Percentiles rank a stretch among this genome's conserved stretches.
phyloP scores from a whole-genome alignment of 2,113 vertebrate genomes.

The Nannobrachium achirus region DNA sequence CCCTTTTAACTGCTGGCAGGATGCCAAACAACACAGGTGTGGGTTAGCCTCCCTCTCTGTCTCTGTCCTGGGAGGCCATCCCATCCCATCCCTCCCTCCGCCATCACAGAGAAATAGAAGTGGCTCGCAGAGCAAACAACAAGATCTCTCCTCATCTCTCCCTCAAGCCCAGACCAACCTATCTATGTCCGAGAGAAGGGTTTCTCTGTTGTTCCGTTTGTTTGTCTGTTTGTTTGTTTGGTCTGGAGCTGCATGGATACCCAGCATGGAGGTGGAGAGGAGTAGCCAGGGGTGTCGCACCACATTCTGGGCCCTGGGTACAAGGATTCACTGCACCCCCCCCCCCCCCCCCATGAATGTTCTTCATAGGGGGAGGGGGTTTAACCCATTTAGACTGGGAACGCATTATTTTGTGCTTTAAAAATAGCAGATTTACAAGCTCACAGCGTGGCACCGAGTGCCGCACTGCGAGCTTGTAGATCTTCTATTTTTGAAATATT shows the following conservation, averaged over 20 bases:
- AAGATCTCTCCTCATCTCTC: slow-evolving; percentile 68
- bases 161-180: slow-evolving; percentile 63
- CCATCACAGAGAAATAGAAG: slow-evolving; percentile 76
- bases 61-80: slow-evolving; percentile 66
- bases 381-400: too few relatives aligned
- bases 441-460: too few relatives aligned
- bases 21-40: slow-evolving; percentile 67
- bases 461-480: too few relatives aligned
- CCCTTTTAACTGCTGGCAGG: too few relatives aligned
- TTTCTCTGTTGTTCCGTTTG: slow-evolving; percentile 74
- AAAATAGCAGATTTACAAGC: too few relatives aligned
- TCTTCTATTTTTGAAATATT: too few relatives aligned
- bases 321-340: too few relatives aligned
- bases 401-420: too few relatives aligned
- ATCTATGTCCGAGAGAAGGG: slow-evolving; percentile 72
- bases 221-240: slow-evolving; percentile 82
- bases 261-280: slow-evolving; percentile 58
- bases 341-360: too few relatives aligned
- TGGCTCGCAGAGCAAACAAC: slow-evolving; percentile 73
- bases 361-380: too few relatives aligned
- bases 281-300: too few relatives aligned
- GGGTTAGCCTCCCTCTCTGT: slow-evolving; percentile 34
- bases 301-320: too few relatives aligned
- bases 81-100: slow-evolving; percentile 23
- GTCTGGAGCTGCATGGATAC: slow-evolving; percentile 68